Evolutionary conservation across 2,888 invertebrate genomes (phyloP), one percentile per base, ranked within the genome.

Genomic region (Mythimna pallens): DNA sequence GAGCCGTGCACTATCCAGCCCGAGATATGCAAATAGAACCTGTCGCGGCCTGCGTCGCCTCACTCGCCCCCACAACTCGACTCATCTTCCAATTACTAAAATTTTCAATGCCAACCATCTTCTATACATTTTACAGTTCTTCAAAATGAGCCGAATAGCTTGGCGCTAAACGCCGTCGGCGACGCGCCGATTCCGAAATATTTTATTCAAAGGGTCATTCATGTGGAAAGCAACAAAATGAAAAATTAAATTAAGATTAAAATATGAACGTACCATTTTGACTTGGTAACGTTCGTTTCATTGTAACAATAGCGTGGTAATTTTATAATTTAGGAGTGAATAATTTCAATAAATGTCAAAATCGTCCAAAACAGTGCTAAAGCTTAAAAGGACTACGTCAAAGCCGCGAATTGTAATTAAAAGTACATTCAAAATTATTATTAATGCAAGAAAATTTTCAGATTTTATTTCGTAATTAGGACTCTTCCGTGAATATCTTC

Each of bases 21-120:
- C 55, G 76, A 83, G 85, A 79, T 90, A 91, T 91, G 90, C 88
- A 91, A 91, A 92, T 89, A 88, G 80, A 88, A 89, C 86, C 88
- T 89, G 87, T 87, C 89, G 84, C 86, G 83, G 84, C 85, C 83
- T 78, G 81, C 82, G 73, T 66, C 82, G 73, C 73, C 59, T 67
- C 75, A 73, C 68, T 70, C 88, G 86, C 87, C 89, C 80, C 87
- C 89, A 82, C 86, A 65, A 78, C 78, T 86, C 87, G 86, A 86
- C 78, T 88, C 87, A 87, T 88, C 88, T 82, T 73, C 62, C 64
- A 70, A 80, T 74, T 68, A 85, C 67, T 76, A 78, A 78, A 73
- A 78, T 80, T 80, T 81, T 81, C 76, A 80, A 82, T 81, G 82
- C 67, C 78, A 83, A 84, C 80, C 50, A 69, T 65, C 66, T 78